These are phyloP conservation scores for Ormyrus thymus DNA, from an alignment of 2,888 invertebrate genomes.

Conservation along the genomic window DNA sequence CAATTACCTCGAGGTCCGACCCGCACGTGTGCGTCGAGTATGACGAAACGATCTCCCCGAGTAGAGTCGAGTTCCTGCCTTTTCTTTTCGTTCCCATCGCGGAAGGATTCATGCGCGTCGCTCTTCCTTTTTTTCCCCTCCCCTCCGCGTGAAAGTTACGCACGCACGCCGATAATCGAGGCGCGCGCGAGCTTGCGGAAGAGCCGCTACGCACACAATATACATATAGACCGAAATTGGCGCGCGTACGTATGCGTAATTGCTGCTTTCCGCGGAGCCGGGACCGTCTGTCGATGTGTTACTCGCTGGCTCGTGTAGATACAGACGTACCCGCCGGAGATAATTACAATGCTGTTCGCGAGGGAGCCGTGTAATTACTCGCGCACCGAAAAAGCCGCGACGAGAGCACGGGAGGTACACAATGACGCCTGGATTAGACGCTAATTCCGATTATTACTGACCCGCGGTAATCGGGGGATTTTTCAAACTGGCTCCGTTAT, in stretches of 20 bases:
- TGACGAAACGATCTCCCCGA: slow-evolving; percentile 25
- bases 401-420: slow-evolving; percentile 13
- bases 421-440: slow-evolving; percentile 2
- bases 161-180: slow-evolving; percentile 12
- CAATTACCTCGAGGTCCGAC: too few species aligned
- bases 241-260: background rate
- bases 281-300: slow-evolving; percentile 15
- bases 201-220: background rate
- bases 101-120: slow-evolving; percentile 1
- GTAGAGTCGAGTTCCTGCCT: background rate
- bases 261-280: slow-evolving; percentile 20
- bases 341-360: slow-evolving; percentile 26
- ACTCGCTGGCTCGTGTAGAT: slow-evolving; percentile 17
- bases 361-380: slow-evolving; percentile 5
- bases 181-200: slow-evolving; percentile 5
- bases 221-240: background rate
- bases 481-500: background rate
- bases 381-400: slow-evolving; percentile 23
- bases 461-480: background rate
- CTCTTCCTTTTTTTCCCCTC: slow-evolving; percentile 2
- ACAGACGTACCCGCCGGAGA: background rate
- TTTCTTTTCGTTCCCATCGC: background rate
- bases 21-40: background rate
- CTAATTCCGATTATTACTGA: slow-evolving; percentile 8
- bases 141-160: slow-evolving; percentile 20